A percentile compares a stretch with the other conserved stretches of the same genome.
Evolutionary conservation across 2,888 invertebrate genomes (phyloP).

Genomic region (Tigriopus californicus): DNA sequence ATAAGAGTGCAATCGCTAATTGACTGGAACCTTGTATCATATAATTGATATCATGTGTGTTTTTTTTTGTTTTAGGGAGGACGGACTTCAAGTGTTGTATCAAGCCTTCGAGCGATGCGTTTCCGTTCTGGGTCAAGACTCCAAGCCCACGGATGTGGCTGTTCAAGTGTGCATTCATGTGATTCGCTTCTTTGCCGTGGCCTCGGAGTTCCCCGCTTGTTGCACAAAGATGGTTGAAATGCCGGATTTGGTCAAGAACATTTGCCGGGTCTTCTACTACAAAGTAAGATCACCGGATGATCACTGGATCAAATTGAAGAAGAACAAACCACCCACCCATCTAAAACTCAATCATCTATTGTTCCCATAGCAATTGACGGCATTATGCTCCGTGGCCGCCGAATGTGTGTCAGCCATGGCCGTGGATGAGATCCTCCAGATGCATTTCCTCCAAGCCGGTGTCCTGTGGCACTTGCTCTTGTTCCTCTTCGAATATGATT

Average conservation of each 20-base stretch:
- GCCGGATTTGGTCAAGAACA: conserved; percentile 66
- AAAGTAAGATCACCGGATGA: no score
- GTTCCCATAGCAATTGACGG: conserved; percentile 48
- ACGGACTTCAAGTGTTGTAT: conserved; percentile 37
- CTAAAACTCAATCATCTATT: no score
- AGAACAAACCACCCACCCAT: no score
- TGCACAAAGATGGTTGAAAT: conserved; percentile 66
- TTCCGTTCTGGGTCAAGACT: conserved; percentile 61
- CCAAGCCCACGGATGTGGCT: conserved; percentile 53
- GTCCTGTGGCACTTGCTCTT: conserved; percentile 77
- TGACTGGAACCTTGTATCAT: neutral
- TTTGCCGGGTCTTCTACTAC: conserved; percentile 65
- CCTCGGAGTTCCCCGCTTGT: conserved; percentile 78
- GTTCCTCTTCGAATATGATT: conserved; percentile 85
- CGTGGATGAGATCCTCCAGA: conserved; percentile 65
- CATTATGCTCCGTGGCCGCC: conserved; percentile 65
- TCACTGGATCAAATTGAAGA: no score
- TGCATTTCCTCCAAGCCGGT: conserved; percentile 61
- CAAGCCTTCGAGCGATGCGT: conserved; percentile 88
- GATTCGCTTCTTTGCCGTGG: conserved; percentile 82
- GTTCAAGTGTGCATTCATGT: conserved; percentile 82
- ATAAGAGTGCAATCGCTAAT: no score
- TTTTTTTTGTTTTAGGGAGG: neutral
- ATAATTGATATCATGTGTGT: neutral
- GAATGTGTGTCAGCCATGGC: conserved; percentile 74